These are phyloP conservation scores for Liodrosophila aerea DNA, from an alignment of 2,888 invertebrate genomes.

Conservation along the genomic window DNA sequence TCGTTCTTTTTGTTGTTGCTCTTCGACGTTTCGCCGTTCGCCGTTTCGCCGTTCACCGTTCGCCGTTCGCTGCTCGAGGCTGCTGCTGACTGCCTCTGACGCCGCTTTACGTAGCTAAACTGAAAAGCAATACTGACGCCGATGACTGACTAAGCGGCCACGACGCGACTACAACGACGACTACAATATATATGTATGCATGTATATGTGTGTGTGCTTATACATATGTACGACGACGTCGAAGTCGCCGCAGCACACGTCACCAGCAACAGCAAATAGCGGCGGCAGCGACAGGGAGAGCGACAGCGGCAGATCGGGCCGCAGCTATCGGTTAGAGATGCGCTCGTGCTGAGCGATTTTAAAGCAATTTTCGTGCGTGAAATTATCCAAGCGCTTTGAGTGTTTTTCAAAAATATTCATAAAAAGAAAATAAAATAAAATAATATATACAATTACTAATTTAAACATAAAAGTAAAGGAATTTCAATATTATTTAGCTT, in stretches of 20 bases:
- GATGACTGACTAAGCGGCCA: conserved; percentile 68
- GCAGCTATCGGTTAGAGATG: too few species aligned
- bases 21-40: background rate
- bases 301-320: background rate
- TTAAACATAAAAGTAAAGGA: background rate
- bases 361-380: conserved; percentile 14
- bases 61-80: conserved; percentile 29
- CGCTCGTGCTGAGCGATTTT: conserved; percentile 33
- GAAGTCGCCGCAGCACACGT: conserved; percentile 52
- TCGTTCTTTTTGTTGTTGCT: conserved; percentile 19
- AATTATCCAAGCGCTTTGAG: too few species aligned
- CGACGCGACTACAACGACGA: conserved; percentile 47
- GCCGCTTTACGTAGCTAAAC: conserved; percentile 67
- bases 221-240: conserved; percentile 28
- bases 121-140: conserved; percentile 69
- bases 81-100: conserved; percentile 53
- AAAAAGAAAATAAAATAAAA: background rate
- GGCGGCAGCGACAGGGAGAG: conserved; percentile 6
- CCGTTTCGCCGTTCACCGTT: conserved; percentile 1
- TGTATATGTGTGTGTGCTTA: background rate
- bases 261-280: conserved; percentile 37
- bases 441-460: background rate
- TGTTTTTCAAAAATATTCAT: background rate
- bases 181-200: conserved; percentile 8
- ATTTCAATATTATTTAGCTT: too few species aligned